Evolutionary conservation across 2,113 vertebrate species (phyloP), one percentile per base, ranked within the genome.

Genomic region (Fregata magnificens): DNA sequence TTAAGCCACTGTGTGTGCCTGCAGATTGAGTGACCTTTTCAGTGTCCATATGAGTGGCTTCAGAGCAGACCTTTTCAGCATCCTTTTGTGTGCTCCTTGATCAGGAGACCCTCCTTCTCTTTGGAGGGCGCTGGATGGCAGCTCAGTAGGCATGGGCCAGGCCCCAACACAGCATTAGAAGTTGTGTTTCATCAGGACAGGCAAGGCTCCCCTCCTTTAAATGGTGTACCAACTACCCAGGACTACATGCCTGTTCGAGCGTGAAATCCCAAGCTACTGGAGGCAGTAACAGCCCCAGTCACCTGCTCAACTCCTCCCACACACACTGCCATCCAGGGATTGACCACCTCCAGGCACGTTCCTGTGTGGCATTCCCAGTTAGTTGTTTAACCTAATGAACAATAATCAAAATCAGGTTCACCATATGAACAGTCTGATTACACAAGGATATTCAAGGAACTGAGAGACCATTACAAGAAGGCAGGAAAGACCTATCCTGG

Each of bases 341-440:
- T 1, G 1, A 36, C 50, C 3, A 8, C 50, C 55, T 66, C 16
- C 0, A 0, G 34, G 56, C 3, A 19, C 36, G 32, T 62, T 38
- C 45, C 36, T 11, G 4, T 26, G 13, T 45, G n/a, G 7, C 44
- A 77, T 59, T 76, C n/a, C 38, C 34, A n/a, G 22, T 44, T 44
- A 79, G 9, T 15, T 78, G 38, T 44, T 85, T 55, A 74, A 45
- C 25, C 9, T 55, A 81, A 67, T 11, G 21, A 67, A 67, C 14
- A 25, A 26, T 15, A 53, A 80, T 16, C 9, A 77, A 77, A 95
- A 44, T 36, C 11, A 34, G 7, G 7, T 17, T 78, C 56, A 36
- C 3, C 18, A 59, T 44, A 38, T 50, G 19, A 55, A 24, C 5
- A 70, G 20, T 38, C 40, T 66, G 44, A 79, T 74, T 82, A 62